Evolutionary conservation across 2,888 invertebrate species (phyloP).

Genomic region (Protonemura montana): DNA sequence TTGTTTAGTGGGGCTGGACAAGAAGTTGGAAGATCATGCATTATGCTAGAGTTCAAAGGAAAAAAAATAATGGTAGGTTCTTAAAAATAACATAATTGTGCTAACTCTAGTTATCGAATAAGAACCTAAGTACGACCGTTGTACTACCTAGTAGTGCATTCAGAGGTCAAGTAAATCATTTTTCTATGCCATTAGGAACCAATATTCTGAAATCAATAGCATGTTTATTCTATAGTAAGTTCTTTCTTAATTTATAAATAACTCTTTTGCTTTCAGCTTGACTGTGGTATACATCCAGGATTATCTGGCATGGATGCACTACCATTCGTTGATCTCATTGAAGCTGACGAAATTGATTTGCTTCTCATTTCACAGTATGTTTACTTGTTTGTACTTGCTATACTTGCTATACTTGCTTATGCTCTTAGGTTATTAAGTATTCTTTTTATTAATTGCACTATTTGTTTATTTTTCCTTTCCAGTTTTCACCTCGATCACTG

Average conservation of each 20-base stretch:
- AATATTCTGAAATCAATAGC: no score
- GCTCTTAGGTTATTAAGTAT: conserved; percentile 53
- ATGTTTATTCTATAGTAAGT: no score
- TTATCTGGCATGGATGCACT: conserved; percentile 96
- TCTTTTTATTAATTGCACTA: no score
- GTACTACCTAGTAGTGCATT: no score
- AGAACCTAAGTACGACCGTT: no score
- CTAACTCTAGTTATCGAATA: no score
- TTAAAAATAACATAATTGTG: neutral
- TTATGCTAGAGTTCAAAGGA: conserved; percentile 97
- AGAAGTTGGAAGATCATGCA: conserved; percentile 98
- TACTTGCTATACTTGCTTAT: neutral
- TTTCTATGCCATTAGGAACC: no score
- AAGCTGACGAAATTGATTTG: conserved; percentile 96
- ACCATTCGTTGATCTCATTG: conserved; percentile 96
- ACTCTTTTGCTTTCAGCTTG: conserved; percentile 67
- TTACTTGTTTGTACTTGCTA: neutral
- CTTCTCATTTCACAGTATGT: conserved; percentile 92
- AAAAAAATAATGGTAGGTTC: conserved; percentile 90
- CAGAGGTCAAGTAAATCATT: no score
- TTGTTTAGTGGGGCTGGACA: conserved; percentile 90
- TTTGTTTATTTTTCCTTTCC: conserved; percentile 44
- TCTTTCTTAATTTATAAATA: neutral
- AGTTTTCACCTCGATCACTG: conserved; percentile 99
- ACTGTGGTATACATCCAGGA: conserved; percentile 99